Evolutionary conservation across 37 sponge, comb jelly and placozoan species (phyloP).

Genomic region (Chondrosia reniformis): DNA sequence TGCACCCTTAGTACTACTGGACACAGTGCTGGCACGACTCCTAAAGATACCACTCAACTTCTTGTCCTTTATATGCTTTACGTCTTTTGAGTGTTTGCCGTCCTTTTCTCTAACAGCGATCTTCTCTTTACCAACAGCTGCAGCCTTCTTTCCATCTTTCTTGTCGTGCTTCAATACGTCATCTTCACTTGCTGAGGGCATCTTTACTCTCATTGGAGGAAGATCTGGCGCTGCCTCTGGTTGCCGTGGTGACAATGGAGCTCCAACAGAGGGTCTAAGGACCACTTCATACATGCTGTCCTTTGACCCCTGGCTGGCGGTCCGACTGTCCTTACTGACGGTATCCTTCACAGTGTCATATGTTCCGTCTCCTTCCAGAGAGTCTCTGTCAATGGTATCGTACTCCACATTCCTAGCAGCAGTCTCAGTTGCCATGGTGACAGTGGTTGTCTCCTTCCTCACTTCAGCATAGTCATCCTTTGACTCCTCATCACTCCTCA

Average conservation of each 20-base stretch:
- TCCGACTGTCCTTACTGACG: background rate
- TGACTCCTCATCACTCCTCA: background rate
- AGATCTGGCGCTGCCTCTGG: background rate
- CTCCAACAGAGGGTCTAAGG: slow-evolving; percentile 28
- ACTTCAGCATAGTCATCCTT: slow-evolving; percentile 43
- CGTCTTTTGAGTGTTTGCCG: background rate
- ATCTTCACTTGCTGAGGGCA: slow-evolving; percentile 3
- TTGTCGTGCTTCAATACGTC: background rate
- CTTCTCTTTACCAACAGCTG: background rate
- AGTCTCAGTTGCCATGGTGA: too few relatives aligned
- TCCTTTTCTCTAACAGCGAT: background rate
- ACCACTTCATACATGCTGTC: slow-evolving; percentile 72
- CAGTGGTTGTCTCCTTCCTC: background rate
- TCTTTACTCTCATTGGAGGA: background rate
- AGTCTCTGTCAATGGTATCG: background rate
- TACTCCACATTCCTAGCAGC: background rate
- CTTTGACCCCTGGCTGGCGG: slow-evolving; percentile 4
- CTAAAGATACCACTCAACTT: background rate
- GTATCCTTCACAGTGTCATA: background rate
- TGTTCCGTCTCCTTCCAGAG: background rate
- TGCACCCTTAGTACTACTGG: background rate
- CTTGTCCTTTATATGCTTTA: background rate
- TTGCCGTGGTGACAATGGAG: background rate
- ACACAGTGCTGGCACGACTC: background rate
- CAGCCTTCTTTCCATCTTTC: slow-evolving; percentile 2